Conservation (phyloP, 2,888 invertebrate species). For the Stenchaetothrips biformis region DNA sequence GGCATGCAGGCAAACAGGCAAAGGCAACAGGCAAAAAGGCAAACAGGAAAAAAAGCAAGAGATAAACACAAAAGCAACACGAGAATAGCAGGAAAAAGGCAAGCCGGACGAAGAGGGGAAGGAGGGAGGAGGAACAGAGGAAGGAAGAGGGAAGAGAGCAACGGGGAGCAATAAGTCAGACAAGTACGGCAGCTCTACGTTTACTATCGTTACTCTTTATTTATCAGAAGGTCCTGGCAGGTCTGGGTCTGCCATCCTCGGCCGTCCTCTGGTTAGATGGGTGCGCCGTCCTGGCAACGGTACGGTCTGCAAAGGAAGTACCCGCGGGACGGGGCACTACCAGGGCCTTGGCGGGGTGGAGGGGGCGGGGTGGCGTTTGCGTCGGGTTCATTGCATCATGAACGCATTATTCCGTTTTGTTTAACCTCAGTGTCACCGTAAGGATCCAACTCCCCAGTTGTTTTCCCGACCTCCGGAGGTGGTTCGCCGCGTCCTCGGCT, state of each 20-base stretch:
- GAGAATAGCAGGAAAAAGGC: slow-evolving; percentile 28
- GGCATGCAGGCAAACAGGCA: slow-evolving; percentile 19
- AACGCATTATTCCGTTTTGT: no score
- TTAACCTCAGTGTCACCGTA: no score
- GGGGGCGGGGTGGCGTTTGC: no score
- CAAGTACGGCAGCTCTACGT: slow-evolving; percentile 1
- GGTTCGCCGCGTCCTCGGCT: no score
- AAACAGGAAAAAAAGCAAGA: slow-evolving; percentile 45
- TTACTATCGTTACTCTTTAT: neutral
- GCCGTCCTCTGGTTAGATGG: neutral
- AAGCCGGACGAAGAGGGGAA: slow-evolving; percentile 31
- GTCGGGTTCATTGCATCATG: no score
- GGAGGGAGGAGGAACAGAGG: slow-evolving; percentile 29
- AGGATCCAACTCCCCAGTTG: no score
- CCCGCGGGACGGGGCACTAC: no score
- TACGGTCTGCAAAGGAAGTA: no score
- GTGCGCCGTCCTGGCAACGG: neutral
- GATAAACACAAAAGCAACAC: slow-evolving; percentile 35
- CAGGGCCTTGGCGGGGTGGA: no score
- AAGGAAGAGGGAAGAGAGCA: slow-evolving; percentile 32
- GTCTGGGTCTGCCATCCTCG: neutral
- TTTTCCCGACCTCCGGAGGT: no score
- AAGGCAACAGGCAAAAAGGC: slow-evolving; percentile 36
- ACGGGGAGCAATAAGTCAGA: slow-evolving; percentile 30
- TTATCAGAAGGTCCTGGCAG: neutral